Evolutionary conservation across 2,113 vertebrate genomes (phyloP), one percentile per base, ranked within the genome.

Genomic region (Pagrus major): DNA sequence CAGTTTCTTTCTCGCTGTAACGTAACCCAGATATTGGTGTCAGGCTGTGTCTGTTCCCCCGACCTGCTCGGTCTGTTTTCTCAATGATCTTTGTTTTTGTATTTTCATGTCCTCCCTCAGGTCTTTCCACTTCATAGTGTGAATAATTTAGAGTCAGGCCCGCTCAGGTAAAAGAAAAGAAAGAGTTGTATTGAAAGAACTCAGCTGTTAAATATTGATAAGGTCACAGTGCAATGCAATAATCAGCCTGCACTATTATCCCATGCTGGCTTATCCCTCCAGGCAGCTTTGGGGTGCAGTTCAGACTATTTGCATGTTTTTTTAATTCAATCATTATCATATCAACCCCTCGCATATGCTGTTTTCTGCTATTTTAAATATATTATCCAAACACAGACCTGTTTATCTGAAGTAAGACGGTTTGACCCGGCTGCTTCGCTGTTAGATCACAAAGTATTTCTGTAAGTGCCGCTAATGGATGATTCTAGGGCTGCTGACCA

Each of bases 111-210:
- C 33, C 55, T 81, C 63, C 25, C 56, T 61, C 25, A 21, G 78
- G 61, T 86, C 68, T 86, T 85, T 87, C 67, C 78, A 86, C 81
- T 80, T 83, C 39, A 51, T 27, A 16, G 42, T 56, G 69, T 95
- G 81, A 95, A 95, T 95, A 94, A 95, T 95, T 95, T 83, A 95
- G 87, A 37, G 46, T 52, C 25, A 9, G 41, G 44, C 54, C 67
- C 47, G 15, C 82, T 37, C 68, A 31, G 80, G 35, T 83, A 41
- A 76, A 86, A 80, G 73, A 79, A 47, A 54, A 86, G 77, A 87
- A 88, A 80, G 76, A 74, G 65, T 82, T 80, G 84, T 65, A 82
- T 85, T 87, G 87, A 92, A 87, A 88, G 68, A 55, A 56, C 27
- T 11, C 46, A 60, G 55, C 61, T 56, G 58, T 94, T 80, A 94